Evolutionary conservation across 37 sponge, comb jelly and placozoan species (phyloP).

Genomic region (Mnemiopsis leidyi): DNA sequence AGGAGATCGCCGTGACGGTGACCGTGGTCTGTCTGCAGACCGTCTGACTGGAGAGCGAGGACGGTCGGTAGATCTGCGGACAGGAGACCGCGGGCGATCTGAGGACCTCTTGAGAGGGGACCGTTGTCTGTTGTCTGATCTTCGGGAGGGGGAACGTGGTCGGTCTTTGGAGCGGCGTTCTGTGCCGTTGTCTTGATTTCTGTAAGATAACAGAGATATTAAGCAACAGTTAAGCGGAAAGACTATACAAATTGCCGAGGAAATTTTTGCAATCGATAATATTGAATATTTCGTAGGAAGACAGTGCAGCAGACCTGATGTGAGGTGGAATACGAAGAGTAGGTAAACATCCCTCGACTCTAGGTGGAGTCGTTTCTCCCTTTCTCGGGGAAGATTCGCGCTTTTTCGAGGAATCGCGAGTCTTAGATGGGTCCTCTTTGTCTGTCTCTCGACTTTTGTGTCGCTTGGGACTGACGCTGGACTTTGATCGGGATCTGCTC

Average conservation of each 20-base stretch:
- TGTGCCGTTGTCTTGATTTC: background rate
- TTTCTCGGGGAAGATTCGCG: background rate
- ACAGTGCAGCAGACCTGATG: background rate
- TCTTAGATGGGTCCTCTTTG: background rate
- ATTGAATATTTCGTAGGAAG: no score
- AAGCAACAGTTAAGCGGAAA: no score
- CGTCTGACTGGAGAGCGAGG: background rate
- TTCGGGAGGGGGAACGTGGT: background rate
- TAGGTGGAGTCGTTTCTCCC: background rate
- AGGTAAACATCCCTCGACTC: background rate
- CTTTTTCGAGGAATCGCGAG: background rate
- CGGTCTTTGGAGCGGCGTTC: background rate
- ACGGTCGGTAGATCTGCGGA: background rate
- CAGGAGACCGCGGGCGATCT: background rate
- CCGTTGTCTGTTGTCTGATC: background rate
- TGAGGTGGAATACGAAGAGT: background rate
- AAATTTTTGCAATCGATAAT: no score
- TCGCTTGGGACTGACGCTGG: constrained; percentile 32
- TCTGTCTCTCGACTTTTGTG: background rate
- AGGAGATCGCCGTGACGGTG: background rate
- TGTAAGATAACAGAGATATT: no score
- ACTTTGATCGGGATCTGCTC: background rate
- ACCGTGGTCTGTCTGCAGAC: background rate
- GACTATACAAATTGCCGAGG: no score
- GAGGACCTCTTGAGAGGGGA: background rate